These are phyloP conservation scores for Exocentrus adspersus DNA, from an alignment of 2,888 invertebrate species.

Conservation along the genomic window DNA sequence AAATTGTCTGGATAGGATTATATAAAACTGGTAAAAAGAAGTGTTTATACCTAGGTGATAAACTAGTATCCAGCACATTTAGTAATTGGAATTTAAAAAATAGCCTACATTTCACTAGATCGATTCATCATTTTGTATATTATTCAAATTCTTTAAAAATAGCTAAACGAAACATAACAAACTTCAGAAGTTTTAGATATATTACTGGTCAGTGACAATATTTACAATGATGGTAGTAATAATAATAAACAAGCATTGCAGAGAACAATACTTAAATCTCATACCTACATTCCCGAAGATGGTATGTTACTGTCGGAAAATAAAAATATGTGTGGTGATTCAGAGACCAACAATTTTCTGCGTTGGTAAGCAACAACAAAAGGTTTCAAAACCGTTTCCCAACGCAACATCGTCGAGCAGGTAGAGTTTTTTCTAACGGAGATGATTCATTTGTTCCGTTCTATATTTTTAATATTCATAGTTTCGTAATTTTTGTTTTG, in stretches of 20 bases:
- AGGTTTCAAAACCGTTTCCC: not conserved
- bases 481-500: too few species aligned
- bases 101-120: not conserved
- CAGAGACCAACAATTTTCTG: constrained; percentile 7
- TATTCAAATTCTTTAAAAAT: too few species aligned
- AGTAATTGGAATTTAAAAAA: not conserved
- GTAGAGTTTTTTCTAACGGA: not conserved
- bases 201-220: too few species aligned
- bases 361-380: constrained; percentile 6
- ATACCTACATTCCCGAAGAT: not conserved
- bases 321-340: too few species aligned
- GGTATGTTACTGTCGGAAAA: not conserved
- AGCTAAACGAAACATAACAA: too few species aligned
- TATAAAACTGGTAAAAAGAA: not conserved
- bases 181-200: too few species aligned
- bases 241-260: too few species aligned
- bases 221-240: too few species aligned
- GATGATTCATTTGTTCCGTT: not conserved
- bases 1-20: not conserved
- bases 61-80: not conserved
- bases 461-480: not conserved
- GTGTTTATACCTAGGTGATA: not conserved
- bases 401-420: not conserved
- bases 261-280: too few species aligned
- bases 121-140: not conserved